Evolutionary conservation across 2,888 invertebrate species (phyloP).

Genomic region (Hirtodrosophila alboralis): DNA sequence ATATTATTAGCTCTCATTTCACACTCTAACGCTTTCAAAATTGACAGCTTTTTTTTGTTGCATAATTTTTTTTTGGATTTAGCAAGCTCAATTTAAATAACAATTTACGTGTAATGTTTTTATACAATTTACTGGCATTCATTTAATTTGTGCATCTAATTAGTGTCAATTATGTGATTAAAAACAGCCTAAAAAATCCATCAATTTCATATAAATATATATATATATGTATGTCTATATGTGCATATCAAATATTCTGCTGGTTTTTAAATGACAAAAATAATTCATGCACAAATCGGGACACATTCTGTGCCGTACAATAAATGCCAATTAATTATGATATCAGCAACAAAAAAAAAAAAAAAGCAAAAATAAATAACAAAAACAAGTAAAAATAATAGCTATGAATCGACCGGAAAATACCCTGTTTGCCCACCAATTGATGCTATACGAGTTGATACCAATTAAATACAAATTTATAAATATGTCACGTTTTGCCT

Average conservation of each 20-base stretch:
- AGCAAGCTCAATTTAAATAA: constrained; percentile 18
- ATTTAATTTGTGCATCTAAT: constrained; percentile 66
- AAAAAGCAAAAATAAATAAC: too few relatives aligned
- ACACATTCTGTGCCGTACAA: constrained; percentile 36
- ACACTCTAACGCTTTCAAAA: too few relatives aligned
- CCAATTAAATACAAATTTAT: too few relatives aligned
- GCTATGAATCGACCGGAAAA: neutral
- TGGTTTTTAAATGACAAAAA: constrained; percentile 28
- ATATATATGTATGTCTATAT: constrained; percentile 4
- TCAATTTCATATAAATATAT: constrained; percentile 2
- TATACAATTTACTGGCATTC: constrained; percentile 27
- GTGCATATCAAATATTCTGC: constrained; percentile 27
- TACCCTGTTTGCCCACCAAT: constrained; percentile 6
- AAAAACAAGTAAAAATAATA: neutral
- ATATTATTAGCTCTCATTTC: too few relatives aligned
- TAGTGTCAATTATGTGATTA: constrained; percentile 73
- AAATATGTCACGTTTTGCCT: too few relatives aligned
- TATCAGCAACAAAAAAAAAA: constrained; percentile 33
- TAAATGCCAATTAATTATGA: constrained; percentile 72
- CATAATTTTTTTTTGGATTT: neutral
- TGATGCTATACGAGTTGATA: too few relatives aligned
- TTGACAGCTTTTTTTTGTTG: too few relatives aligned
- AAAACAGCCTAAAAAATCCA: constrained; percentile 30
- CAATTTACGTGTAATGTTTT: constrained; percentile 14
- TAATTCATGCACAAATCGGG: constrained; percentile 47